Percentiles rank a stretch among this genome's conserved stretches.
Conservation (phyloP, 1,140 invertebrate species). For the Phenacoccus solenopsis region DNA sequence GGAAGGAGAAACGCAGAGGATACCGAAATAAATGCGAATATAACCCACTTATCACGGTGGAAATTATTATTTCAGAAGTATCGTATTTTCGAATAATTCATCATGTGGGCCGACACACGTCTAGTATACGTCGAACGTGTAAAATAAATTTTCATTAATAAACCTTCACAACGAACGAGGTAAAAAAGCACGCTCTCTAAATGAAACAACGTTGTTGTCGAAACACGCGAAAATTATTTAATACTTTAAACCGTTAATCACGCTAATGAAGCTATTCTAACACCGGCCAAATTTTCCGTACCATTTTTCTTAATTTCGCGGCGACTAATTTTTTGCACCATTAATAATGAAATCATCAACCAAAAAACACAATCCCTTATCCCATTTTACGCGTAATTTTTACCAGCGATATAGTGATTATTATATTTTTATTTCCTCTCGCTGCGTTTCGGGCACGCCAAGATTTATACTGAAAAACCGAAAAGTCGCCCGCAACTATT, state of each 20-base stretch:
- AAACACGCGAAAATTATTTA: neutral
- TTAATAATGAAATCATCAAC: neutral
- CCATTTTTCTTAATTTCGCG: neutral
- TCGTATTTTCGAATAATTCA: too few species aligned
- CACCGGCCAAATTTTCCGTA: neutral
- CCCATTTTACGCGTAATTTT: too few species aligned
- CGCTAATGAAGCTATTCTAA: neutral
- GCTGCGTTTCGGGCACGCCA: neutral
- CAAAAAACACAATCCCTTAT: neutral
- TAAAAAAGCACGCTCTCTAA: neutral
- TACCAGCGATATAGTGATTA: neutral
- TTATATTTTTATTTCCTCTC: neutral
- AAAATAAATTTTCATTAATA: too few species aligned
- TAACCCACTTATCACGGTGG: too few species aligned
- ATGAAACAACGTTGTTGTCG: neutral
- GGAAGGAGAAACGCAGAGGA: too few species aligned
- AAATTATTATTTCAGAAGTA: too few species aligned
- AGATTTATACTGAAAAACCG: neutral
- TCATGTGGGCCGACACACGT: too few species aligned
- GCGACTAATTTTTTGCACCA: neutral
- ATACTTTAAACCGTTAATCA: neutral
- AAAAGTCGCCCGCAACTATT: neutral
- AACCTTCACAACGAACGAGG: neutral
- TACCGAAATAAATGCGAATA: too few species aligned
- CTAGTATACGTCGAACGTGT: too few species aligned